Percentiles rank a stretch among this genome's conserved stretches.
phyloP scores from a whole-genome alignment of 2,888 invertebrate genomes.

The Sesia bembeciformis region DNA sequence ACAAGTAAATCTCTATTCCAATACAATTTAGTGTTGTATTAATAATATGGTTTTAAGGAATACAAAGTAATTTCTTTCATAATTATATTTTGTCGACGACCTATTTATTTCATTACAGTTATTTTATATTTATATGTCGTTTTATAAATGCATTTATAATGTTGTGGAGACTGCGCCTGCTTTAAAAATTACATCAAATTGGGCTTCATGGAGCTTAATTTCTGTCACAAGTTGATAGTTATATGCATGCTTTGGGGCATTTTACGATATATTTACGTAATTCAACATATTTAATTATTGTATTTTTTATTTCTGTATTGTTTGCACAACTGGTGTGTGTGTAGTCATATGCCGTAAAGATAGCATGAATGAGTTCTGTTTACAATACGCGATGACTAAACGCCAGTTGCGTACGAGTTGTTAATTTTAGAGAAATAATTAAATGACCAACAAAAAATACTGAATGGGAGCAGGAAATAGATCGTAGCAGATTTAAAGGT shows the following conservation, averaged over 20 bases:
- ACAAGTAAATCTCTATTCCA: too few species aligned
- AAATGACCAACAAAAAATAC: too few species aligned
- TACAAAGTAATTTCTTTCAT: too few species aligned
- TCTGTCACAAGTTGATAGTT: constrained; percentile 5
- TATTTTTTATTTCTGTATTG: constrained; percentile 18
- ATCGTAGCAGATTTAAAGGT: too few species aligned
- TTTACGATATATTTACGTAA: constrained; percentile 4
- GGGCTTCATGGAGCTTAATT: constrained; percentile 26
- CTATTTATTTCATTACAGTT: too few species aligned
- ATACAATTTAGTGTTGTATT: too few species aligned
- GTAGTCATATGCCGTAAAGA: constrained; percentile 14
- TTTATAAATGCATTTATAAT: constrained; percentile 1
- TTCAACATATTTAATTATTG: constrained; percentile 21
- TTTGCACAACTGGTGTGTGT: constrained; percentile 36
- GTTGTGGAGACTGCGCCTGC: constrained; percentile 21
- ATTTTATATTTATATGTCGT: too few species aligned
- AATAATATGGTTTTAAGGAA: too few species aligned
- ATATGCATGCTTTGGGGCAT: neutral
- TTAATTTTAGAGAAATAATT: too few species aligned
- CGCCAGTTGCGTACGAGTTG: constrained; percentile 10
- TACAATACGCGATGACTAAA: constrained; percentile 12
- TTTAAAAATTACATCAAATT: constrained; percentile 18
- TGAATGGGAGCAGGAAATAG: too few species aligned
- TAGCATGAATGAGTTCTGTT: neutral
- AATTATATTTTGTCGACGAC: too few species aligned